These are phyloP conservation scores for Dicerorhinus sumatrensis DNA, from an alignment of 2,113 vertebrate genomes.

Conservation along the genomic window DNA sequence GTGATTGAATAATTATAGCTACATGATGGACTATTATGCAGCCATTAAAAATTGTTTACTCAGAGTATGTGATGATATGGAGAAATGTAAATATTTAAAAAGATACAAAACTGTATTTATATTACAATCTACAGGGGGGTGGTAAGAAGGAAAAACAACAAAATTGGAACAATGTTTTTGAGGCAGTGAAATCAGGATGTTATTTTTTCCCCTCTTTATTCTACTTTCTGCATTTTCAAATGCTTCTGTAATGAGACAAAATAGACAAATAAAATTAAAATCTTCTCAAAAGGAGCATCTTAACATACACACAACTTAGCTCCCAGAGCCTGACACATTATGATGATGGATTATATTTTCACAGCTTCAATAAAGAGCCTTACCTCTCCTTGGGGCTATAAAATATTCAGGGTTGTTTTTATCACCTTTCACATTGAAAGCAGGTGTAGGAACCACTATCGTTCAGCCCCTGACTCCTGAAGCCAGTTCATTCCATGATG, in stretches of 20 bases:
- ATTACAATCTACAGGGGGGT: neutral
- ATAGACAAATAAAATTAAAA: neutral
- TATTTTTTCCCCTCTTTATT: neutral
- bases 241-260: neutral
- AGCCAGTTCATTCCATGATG: neutral
- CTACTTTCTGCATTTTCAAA: neutral
- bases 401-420: conserved; percentile 73
- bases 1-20: neutral
- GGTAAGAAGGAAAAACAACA: neutral
- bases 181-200: neutral
- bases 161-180: neutral
- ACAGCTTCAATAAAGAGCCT: conserved; percentile 53
- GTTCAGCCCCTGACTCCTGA: conserved; percentile 17
- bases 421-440: conserved; percentile 46
- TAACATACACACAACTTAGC: neutral
- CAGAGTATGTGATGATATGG: neutral
- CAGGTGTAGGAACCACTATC: neutral
- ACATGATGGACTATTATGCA: neutral
- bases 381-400: conserved; percentile 54
- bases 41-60: neutral
- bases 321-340: neutral
- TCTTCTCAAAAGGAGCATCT: neutral
- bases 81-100: neutral
- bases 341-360: conserved; percentile 61
- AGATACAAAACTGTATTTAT: neutral